phyloP scores from a whole-genome alignment of 2,797 vertebrate species.

The Zenarchopterus dispar region DNA sequence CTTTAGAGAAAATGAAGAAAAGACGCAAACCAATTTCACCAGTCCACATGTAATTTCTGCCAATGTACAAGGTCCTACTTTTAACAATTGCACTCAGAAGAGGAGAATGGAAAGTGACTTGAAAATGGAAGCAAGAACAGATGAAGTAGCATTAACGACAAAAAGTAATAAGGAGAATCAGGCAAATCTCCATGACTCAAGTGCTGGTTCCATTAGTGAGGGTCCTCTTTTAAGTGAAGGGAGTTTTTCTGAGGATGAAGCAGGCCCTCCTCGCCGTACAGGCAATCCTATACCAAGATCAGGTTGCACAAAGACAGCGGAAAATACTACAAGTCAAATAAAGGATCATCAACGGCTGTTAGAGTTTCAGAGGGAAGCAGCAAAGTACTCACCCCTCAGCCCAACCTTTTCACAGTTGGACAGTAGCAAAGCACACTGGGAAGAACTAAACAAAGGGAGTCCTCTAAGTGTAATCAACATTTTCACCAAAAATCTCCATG shows the following conservation, averaged over 20 bases:
- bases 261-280: conserved; percentile 75
- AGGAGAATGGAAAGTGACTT: conserved; percentile 38
- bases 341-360: conserved; percentile 81
- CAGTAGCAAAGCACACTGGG: conserved; percentile 85
- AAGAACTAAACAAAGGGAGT: conserved; percentile 93
- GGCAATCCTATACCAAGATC: conserved; percentile 56
- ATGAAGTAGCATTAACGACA: conserved; percentile 29
- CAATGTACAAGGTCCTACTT: conserved; percentile 13
- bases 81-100: conserved; percentile 33
- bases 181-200: conserved; percentile 77
- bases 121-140: conserved; percentile 30
- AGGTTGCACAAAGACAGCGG: conserved; percentile 75
- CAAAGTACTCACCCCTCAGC: conserved; percentile 79
- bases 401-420: conserved; percentile 65
- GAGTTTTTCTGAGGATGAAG: conserved; percentile 88
- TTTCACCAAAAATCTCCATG: conserved; percentile 89
- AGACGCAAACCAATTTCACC: conserved; percentile 59
- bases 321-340: conserved; percentile 78
- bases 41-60: conserved; percentile 27
- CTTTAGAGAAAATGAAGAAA: conserved; percentile 77
- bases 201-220: conserved; percentile 91
- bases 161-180: conserved; percentile 24
- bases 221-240: conserved; percentile 91
- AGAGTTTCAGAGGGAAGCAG: conserved; percentile 91
- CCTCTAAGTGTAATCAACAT: conserved; percentile 96